Conservation (phyloP, 2,113 vertebrate genomes). For the Anhinga rufa region DNA sequence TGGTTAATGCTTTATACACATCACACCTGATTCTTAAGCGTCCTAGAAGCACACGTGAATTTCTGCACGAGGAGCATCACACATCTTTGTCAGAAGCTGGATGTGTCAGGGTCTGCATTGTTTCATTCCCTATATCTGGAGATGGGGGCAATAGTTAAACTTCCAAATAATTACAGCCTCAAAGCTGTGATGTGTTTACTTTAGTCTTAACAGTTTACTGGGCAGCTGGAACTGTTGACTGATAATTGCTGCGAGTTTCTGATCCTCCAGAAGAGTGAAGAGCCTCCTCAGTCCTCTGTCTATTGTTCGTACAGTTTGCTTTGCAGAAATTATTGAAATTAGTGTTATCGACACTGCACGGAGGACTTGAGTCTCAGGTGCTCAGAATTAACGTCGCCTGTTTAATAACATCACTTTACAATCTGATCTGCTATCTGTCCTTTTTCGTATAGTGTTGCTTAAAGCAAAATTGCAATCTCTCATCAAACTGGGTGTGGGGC, state of each 20-base stretch:
- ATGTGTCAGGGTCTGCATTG: accelerated
- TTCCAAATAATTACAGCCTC: neutral
- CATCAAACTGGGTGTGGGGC: neutral
- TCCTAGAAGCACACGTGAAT: neutral
- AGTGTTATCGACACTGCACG: neutral
- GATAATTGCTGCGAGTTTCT: neutral
- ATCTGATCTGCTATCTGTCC: neutral
- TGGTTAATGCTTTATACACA: neutral
- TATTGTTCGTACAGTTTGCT: neutral
- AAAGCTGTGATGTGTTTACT: neutral
- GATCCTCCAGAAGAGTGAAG: neutral
- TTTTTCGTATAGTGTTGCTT: neutral
- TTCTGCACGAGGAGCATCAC: neutral
- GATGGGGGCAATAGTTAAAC: neutral
- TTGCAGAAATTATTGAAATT: neutral
- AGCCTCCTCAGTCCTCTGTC: neutral
- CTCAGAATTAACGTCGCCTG: neutral
- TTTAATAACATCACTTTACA: conserved; percentile 11
- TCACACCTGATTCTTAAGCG: neutral
- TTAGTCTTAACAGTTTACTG: neutral
- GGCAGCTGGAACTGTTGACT: conserved; percentile 1
- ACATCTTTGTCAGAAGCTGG: accelerated
- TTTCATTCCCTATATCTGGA: neutral
- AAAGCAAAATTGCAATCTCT: neutral
- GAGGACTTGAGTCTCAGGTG: conserved; percentile 22